Evolutionary conservation across 2,888 invertebrate genomes (phyloP), one percentile per base, ranked within the genome.

Genomic region (Sinhomidia bicolor): DNA sequence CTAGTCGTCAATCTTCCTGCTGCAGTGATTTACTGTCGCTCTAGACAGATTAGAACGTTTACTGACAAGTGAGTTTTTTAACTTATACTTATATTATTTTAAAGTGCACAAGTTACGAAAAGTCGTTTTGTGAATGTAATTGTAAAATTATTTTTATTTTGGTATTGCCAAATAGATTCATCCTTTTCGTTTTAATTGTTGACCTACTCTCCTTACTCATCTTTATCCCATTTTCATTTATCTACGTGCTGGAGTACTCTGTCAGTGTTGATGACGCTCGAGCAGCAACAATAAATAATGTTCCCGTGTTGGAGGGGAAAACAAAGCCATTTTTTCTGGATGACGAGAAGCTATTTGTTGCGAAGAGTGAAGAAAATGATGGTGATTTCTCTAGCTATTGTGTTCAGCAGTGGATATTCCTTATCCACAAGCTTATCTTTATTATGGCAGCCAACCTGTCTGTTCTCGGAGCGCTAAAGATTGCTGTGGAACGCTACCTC

Each of bases 31-130:
- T 91, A 90, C 79, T 44, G 78, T 36, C 80, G 84, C 6, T 91
- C 91, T 1, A 90, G 90, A 60, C 90, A 89, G 76, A 85, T 89
- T 26, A 85, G 91, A 17, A 89, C 89, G 51, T 79, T 89, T 29
- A 89, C 90, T 12, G 91, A 91, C 89, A 91, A 91, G 91, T 91
- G 82, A 91, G 90, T 62, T 23, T 23, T 47, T 57, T 17, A 57
- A 23, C 0, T 47, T 51, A 5, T 17, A 51, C 14, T 47, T 6
- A 47, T 2, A 47, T 47, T 4, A 17, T 1, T 54, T 17, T n/a
- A 47, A 47, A 20, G 23, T 26, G 23, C n/a, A n/a, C n/a, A n/a
- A n/a, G n/a, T n/a, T n/a, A n/a, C 0, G 62, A 62, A 26, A 26
- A 14, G 5, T 41, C 23, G 17, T 60, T 36, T 6, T 17, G 32